Evolutionary conservation across 2,888 invertebrate genomes (phyloP), one percentile per base, ranked within the genome.

Genomic region (Phengaris arion): DNA sequence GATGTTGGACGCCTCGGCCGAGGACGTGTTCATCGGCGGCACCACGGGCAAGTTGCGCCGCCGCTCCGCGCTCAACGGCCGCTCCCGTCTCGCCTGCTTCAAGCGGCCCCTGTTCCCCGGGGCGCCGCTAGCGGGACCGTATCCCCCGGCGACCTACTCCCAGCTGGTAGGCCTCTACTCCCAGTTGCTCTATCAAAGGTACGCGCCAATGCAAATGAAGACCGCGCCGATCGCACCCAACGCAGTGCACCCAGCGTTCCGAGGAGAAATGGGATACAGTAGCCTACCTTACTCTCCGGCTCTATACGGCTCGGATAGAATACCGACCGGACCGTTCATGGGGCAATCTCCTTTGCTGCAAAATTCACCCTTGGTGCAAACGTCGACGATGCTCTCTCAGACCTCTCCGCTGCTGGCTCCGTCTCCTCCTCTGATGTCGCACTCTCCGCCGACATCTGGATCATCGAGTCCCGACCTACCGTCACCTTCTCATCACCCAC

Each of bases 1-100:
- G 99, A 99, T 99, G 99, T 90, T 99, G 83, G 99, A 99, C 88
- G 98, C 99, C 2, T 98, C 98, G 51, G 97, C 98, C n/a, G 99
- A 99, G 86, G 99, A 99, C 84, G 99, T 99, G 57, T 99, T 99
- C 89, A 99, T 99, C 85, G 99, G 99, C 0, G 98, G 98, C 2
- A 98, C 98, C 0, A 99, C 99, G 0, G 99, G 99, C 1, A 99
- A 90, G 91, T 94, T 99, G 45, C 95, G 99, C 0, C 94, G 99
- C 57, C 95, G 99, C 74, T 98, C 98, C 0, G 98, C 98, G 0
- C 97, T 98, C 0, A 97, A 97, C 13, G 97, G 98, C 2, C 94
- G 98, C 68, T 97, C 97, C 1, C 94, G 98, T 0, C 92, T 99
- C 22, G 98, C 98, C 0, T 98, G 98, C 68, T 97, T 98, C 89